Evolutionary conservation across 1,140 invertebrate genomes (phyloP), one percentile per base, ranked within the genome.

Genomic region (Drosophila sp.): DNA sequence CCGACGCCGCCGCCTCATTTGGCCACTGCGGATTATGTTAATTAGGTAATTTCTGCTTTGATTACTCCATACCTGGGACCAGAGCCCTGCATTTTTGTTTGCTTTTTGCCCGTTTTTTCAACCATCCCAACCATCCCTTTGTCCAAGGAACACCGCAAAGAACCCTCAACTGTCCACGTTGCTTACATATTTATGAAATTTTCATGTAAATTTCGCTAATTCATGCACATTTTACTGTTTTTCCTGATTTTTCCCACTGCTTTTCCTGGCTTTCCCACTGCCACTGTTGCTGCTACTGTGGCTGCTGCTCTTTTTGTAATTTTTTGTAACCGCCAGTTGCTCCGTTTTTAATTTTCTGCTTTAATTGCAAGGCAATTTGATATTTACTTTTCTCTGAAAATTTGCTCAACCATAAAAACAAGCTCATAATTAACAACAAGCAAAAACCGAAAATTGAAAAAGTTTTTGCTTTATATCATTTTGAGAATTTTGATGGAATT

Each of bases 41-140:
- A 90, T 90, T 90, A 90, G 87, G 87, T 90, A 90, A 90, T 90
- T 90, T 90, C 80, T 83, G 87, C 87, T 90, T 90, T 90, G 82
- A 90, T 90, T 90, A 76, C 72, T 70, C 64, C 23, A 64, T 86
- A 90, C 87, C 87, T 90, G 86, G 65, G 58, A 27, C 44, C 11
- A 7, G 77, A 41, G 50, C 30, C 38, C n/a, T 71, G 61, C 80
- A 79, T 72, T 84, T 76, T 72, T 70, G 68, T 62, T 75, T 78
- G 69, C 76, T 44, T 47, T 76, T 27, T 56, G 41, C 50, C 56
- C 58, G 47, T 38, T 55, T 75, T 61, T 62, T 41, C 41, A 29
- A 47, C 11, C 23, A 25, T 35, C 32, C 40, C 29, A 27, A 38
- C 10, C 35, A 38, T 38, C 35, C 35, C 2, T 38, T 35, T 35